Evolutionary conservation across 2,888 invertebrate genomes (phyloP).

Genomic region (Cephus spinipes): DNA sequence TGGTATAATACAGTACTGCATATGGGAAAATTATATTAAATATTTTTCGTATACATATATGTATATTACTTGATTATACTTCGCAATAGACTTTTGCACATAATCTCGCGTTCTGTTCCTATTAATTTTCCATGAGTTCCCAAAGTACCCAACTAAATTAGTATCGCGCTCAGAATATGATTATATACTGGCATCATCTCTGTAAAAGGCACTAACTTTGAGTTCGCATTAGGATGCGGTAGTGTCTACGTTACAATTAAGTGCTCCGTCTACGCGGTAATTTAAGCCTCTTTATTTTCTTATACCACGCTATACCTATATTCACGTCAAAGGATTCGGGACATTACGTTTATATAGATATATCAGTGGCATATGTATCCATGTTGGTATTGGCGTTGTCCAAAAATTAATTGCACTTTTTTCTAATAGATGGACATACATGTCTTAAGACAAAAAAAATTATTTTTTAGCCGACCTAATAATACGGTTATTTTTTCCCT

Average conservation of each 20-base stretch:
- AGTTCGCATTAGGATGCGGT: not conserved
- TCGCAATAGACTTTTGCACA: not conserved
- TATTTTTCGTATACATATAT: not conserved
- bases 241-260: not conserved
- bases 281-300: not conserved
- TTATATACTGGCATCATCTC: not conserved
- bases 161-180: not conserved
- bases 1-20: not conserved
- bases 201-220: not conserved
- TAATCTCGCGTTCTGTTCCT: not conserved
- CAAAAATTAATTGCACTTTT: too few relatives aligned
- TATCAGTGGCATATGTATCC: too few relatives aligned
- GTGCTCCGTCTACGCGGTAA: not conserved
- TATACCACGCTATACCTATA: not conserved
- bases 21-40: not conserved
- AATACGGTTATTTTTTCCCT: too few relatives aligned
- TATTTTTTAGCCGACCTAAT: too few relatives aligned
- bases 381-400: too few relatives aligned
- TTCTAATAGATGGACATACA: too few relatives aligned
- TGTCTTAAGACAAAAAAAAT: too few relatives aligned
- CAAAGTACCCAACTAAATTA: not conserved
- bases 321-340: too few relatives aligned
- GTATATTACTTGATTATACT: not conserved
- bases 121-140: not conserved
- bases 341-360: too few relatives aligned